Evolutionary conservation across 1,140 invertebrate species (phyloP).

Genomic region (Helicoverpa armigera): DNA sequence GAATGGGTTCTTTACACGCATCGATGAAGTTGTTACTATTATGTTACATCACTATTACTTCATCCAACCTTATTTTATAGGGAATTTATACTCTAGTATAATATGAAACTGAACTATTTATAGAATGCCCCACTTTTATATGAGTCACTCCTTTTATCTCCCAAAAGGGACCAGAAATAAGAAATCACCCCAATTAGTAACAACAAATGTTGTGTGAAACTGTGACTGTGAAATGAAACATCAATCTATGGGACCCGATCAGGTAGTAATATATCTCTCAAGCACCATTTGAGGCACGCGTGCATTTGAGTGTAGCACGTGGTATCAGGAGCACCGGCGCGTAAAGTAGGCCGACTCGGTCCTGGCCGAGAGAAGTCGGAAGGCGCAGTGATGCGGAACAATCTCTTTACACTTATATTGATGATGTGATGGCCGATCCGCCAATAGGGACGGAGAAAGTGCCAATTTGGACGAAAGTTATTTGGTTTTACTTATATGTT

Average conservation of each 20-base stretch:
- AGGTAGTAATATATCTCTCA: constrained; percentile 34
- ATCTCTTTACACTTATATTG: constrained; percentile 31
- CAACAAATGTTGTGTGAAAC: constrained; percentile 26
- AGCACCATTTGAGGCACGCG: constrained; percentile 53
- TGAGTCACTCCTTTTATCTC: not conserved
- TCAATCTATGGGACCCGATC: constrained; percentile 14
- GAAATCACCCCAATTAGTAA: constrained; percentile 8
- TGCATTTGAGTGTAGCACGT: constrained; percentile 56
- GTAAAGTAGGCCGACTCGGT: constrained; percentile 62
- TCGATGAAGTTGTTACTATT: not conserved
- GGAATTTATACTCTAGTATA: too few species aligned
- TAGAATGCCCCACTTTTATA: not conserved
- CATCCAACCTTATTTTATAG: not conserved
- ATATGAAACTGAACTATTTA: too few species aligned
- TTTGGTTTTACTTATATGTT: not conserved
- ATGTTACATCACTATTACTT: not conserved
- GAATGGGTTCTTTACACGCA: constrained; percentile 27
- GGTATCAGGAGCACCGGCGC: constrained; percentile 52
- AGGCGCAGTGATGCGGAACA: constrained; percentile 19
- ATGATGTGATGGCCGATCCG: constrained; percentile 2
- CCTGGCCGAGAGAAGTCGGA: constrained; percentile 15
- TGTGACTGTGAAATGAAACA: constrained; percentile 21
- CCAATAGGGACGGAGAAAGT: constrained; percentile 58
- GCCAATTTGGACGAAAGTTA: constrained; percentile 18
- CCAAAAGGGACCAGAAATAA: not conserved